Base-by-base conservation (phyloP, 2,888 invertebrate species). In the Leptopterna dolabrata region DNA sequence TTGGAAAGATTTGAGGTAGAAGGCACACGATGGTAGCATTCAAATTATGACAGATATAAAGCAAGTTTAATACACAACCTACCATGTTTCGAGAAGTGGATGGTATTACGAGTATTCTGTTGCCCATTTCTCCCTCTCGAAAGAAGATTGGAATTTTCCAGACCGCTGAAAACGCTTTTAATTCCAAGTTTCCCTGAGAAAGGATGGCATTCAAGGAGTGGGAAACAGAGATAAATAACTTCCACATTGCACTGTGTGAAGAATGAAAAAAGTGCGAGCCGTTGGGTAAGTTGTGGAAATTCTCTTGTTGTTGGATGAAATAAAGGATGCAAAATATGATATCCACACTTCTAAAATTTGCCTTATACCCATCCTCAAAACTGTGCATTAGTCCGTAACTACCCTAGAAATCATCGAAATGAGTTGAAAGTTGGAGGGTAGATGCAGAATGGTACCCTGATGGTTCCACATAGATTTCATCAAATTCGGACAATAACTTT, bases 211-310 rank as follows among this genome's bases (percentile, higher is more conserved):
- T 73, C 73, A 73, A 73, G 36, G 29, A 36, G 73, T 73, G 16
- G 16, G 73, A 30, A 73, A 41, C 16, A 19, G 73, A 73, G 19
- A 73, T 73, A 73, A 73, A 73, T 73, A 73, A 73, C 73, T 36
- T 41, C 36, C 73, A 41, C 27, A 27, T 9, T 24, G 24, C 27
- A 13, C 14, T 11, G 71, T 27, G 4, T 27, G 13, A 71, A 71
- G 19, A 71, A 71, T 71, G 71, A 27, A 27, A 71, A 70, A 9
- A 30, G 71, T 19, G 30, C 29, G 70, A 16, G 71, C 29, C 14
- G 9, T 27, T 27, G 71, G 11, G 27, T 71, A 24, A 71, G 71
- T 71, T 71, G 7, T 30, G 16, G 71, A 36, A 36, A 36, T 36
- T 7, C 36, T 36, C 36, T 4, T 7, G 36, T 2, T 36, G 36